Percentiles rank a stretch among this genome's conserved stretches.
phyloP scores from a whole-genome alignment of 2,888 invertebrate genomes.

The Amblyjoppa proteus region DNA sequence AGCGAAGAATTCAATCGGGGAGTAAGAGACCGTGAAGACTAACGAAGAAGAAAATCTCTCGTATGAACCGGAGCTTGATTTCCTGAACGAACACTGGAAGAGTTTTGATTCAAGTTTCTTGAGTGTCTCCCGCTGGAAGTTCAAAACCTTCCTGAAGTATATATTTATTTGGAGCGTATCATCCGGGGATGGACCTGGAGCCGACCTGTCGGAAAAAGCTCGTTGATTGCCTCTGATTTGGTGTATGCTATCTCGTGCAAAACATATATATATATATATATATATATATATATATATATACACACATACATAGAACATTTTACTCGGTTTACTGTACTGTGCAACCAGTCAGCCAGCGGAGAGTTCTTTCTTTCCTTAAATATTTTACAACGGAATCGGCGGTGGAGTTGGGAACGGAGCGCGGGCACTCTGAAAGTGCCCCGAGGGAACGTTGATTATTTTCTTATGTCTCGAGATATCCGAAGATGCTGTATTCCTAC shows the following conservation, averaged over 20 bases:
- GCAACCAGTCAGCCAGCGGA: background rate
- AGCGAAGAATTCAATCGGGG: slow-evolving; percentile 2
- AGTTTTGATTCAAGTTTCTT: background rate
- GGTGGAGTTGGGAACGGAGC: background rate
- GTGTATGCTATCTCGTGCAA: background rate
- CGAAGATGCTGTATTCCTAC: slow-evolving; percentile 7
- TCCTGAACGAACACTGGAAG: background rate
- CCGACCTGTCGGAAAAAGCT: slow-evolving; percentile 1
- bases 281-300: slow-evolving; percentile 12
- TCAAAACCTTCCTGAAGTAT: background rate
- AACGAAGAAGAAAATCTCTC: slow-evolving; percentile 20
- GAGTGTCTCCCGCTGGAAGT: background rate
- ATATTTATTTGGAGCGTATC: background rate
- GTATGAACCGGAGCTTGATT: slow-evolving; percentile 13
- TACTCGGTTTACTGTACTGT: background rate
- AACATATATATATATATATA: background rate
- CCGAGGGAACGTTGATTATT: slow-evolving; percentile 65
- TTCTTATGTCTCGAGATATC: slow-evolving; percentile 58
- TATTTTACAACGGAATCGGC: slow-evolving; percentile 48
- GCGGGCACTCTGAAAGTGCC: slow-evolving; percentile 47
- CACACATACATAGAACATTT: background rate
- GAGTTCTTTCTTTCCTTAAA: slow-evolving; percentile 56
- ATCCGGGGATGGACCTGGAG: background rate
- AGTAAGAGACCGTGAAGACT: background rate
- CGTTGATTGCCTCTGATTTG: slow-evolving; percentile 8